Evolutionary conservation across 2,797 vertebrate species (phyloP).

Genomic region (Oreortyx pictus): DNA sequence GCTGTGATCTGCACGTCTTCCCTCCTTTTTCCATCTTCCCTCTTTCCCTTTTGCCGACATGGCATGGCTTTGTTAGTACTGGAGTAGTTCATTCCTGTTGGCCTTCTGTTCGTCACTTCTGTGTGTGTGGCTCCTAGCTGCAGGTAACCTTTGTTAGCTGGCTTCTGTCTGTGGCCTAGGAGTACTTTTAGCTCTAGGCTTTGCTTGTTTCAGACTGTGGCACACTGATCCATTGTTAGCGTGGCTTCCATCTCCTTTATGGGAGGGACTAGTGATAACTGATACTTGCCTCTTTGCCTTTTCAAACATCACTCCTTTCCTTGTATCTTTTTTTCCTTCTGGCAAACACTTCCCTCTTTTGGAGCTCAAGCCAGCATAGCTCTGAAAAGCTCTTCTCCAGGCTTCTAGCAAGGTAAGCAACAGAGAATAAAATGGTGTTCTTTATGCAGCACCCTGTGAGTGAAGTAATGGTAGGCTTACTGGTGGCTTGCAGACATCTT

Average conservation of each 20-base stretch:
- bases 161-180: conserved; percentile 67
- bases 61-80: conserved; percentile 38
- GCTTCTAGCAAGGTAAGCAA: conserved; percentile 71
- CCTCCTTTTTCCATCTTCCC: conserved; percentile 9
- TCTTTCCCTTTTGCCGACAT: not conserved
- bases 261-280: conserved; percentile 58
- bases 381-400: conserved; percentile 68
- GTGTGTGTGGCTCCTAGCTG: conserved; percentile 58
- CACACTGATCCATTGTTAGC: conserved; percentile 53
- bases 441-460: conserved; percentile 30
- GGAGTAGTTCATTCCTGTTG: conserved; percentile 30
- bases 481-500: not conserved
- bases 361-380: conserved; percentile 67
- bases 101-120: conserved; percentile 32
- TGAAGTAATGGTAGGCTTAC: not conserved
- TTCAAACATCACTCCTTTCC: conserved; percentile 72
- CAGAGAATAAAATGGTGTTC: conserved; percentile 43
- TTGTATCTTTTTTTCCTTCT: conserved; percentile 70
- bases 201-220: conserved; percentile 52
- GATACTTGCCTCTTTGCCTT: conserved; percentile 67
- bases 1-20: conserved; percentile 45
- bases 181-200: conserved; percentile 64
- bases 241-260: conserved; percentile 58
- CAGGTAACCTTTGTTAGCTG: conserved; percentile 63
- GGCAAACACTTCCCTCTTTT: conserved; percentile 68